Evolutionary conservation across 1,140 invertebrate species (phyloP).

Genomic region (Pogonomyrmex californicus): DNA sequence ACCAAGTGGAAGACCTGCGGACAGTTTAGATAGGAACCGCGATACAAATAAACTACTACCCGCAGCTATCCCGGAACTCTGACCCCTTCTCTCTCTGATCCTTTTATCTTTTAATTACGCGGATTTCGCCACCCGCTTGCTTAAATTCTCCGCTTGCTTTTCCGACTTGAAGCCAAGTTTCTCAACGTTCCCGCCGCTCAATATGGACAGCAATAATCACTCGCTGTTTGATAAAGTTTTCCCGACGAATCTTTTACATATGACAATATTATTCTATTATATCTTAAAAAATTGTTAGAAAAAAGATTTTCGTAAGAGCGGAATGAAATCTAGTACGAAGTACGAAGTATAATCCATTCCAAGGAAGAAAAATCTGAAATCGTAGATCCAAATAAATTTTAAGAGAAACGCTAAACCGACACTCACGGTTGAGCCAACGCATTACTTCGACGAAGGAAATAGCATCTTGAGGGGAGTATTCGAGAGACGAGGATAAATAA

Average conservation of each 20-base stretch:
- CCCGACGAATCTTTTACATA: neutral
- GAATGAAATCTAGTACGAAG: neutral
- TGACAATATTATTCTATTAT: neutral
- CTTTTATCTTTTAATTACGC: conserved; percentile 61
- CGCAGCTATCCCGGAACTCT: conserved; percentile 20
- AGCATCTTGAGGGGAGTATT: conserved; percentile 18
- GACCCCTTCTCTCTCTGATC: conserved; percentile 13
- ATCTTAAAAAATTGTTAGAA: neutral
- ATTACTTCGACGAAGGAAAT: conserved; percentile 45
- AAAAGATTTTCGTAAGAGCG: neutral
- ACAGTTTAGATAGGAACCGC: conserved; percentile 37
- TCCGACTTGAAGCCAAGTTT: conserved; percentile 33
- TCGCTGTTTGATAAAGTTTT: neutral
- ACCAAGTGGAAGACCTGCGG: neutral
- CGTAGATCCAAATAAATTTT: conserved; percentile 16
- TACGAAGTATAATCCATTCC: neutral
- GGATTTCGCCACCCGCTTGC: conserved; percentile 48
- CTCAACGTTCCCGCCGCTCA: conserved; percentile 22
- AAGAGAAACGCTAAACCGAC: conserved; percentile 30
- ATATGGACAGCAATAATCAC: neutral
- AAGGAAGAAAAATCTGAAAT: neutral
- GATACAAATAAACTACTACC: conserved; percentile 60
- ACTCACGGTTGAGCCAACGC: conserved; percentile 2
- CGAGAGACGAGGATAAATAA: conserved; percentile 45
- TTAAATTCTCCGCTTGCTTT: conserved; percentile 34